Conservation (phyloP, 2,113 vertebrate species). For the Hassar affinis region DNA sequence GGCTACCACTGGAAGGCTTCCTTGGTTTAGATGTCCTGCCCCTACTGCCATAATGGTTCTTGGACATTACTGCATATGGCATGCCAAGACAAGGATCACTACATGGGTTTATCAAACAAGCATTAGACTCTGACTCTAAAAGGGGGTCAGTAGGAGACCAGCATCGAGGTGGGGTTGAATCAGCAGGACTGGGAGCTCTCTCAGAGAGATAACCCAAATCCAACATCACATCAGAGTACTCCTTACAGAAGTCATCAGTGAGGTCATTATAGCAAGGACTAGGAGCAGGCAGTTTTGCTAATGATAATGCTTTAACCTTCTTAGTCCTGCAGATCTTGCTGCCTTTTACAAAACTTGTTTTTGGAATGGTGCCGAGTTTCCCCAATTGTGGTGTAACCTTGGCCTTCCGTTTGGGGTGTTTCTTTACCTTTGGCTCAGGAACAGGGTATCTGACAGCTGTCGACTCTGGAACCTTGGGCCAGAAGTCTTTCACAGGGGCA, state of each 20-base stretch:
- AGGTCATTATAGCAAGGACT: slow-evolving; percentile 83
- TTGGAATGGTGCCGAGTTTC: slow-evolving; percentile 77
- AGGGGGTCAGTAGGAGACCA: slow-evolving; percentile 95
- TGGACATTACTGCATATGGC: slow-evolving; percentile 62
- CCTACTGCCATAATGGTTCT: slow-evolving; percentile 62
- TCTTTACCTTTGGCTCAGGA: slow-evolving; percentile 86
- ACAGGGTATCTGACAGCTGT: slow-evolving; percentile 87
- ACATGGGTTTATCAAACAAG: slow-evolving; percentile 78
- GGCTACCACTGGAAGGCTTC: slow-evolving; percentile 65
- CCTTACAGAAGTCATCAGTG: slow-evolving; percentile 82
- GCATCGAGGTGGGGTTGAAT: slow-evolving; percentile 91
- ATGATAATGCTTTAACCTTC: slow-evolving; percentile 69
- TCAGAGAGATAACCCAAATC: slow-evolving; percentile 96
- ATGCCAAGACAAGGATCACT: slow-evolving; percentile 73
- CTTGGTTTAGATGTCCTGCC: slow-evolving; percentile 75
- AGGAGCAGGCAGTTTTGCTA: slow-evolving; percentile 79
- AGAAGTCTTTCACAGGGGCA: slow-evolving; percentile 93
- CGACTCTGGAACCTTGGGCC: slow-evolving; percentile 94
- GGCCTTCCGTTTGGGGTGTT: slow-evolving; percentile 84
- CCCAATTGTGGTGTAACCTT: slow-evolving; percentile 81
- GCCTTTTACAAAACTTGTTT: slow-evolving; percentile 70
- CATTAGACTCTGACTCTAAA: slow-evolving; percentile 75
- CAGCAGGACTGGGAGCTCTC: slow-evolving; percentile 84
- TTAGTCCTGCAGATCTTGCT: slow-evolving; percentile 55
- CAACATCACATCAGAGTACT: slow-evolving; percentile 92